Percentiles rank a stretch among this genome's conserved stretches.
phyloP scores from a whole-genome alignment of 2,113 vertebrate species.

The Neotragus pygmaeus region DNA sequence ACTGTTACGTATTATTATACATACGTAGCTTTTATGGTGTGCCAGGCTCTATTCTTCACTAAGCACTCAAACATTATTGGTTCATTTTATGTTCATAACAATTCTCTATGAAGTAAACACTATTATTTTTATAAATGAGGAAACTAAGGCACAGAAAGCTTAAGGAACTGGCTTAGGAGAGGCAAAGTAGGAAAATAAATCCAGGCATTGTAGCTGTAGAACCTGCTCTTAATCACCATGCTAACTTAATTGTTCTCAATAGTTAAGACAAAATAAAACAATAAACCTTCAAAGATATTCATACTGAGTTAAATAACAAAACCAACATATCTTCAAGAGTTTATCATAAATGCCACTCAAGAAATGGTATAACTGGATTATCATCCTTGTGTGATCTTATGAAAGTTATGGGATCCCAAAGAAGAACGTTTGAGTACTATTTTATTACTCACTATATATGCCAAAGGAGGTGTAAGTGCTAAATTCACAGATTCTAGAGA shows the following conservation, averaged over 20 bases:
- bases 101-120: neutral
- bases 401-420: neutral
- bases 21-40: neutral
- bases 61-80: neutral
- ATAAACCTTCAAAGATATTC: neutral
- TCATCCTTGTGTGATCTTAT: neutral
- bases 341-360: constrained; percentile 18
- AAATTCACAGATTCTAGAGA: neutral
- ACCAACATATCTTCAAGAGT: neutral
- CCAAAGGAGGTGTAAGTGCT: neutral
- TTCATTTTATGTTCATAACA: neutral
- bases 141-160: neutral
- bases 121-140: neutral
- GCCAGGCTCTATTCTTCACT: neutral
- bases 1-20: neutral
- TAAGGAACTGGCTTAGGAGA: neutral
- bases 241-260: neutral
- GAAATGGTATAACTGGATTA: neutral
- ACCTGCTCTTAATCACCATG: neutral
- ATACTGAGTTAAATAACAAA: neutral
- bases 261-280: neutral
- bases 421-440: neutral
- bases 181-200: neutral
- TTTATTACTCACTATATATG: neutral
- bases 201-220: neutral